phyloP scores from a whole-genome alignment of 1,140 invertebrate species.

The Delia radicum region DNA sequence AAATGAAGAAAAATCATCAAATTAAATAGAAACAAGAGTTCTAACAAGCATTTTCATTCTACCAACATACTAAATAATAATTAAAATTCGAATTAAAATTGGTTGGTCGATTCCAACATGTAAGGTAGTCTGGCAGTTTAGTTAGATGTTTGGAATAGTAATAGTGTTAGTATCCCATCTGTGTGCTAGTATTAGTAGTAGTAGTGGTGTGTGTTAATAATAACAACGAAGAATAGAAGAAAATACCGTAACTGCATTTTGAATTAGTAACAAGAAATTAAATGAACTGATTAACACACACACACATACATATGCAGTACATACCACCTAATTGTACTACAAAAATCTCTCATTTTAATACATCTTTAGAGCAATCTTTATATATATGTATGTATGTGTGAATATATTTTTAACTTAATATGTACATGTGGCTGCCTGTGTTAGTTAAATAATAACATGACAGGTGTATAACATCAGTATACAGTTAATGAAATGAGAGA shows the following conservation, averaged over 20 bases:
- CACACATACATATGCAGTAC: too few species aligned
- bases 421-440: too few species aligned
- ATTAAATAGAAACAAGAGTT: not conserved
- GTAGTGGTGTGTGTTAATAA: not conserved
- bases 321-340: too few species aligned
- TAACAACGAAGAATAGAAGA: not conserved
- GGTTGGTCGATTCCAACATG: not conserved
- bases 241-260: not conserved
- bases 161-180: not conserved
- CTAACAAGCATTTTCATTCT: not conserved
- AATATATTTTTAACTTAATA: too few species aligned
- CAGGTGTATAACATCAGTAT: too few species aligned
- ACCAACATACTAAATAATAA: not conserved
- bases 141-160: too few species aligned
- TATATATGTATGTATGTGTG: not conserved
- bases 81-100: constrained; percentile 2
- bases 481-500: too few species aligned
- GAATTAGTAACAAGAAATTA: not conserved
- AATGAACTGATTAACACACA: not conserved
- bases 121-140: not conserved
- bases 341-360: not conserved
- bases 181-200: not conserved
- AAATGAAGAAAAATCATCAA: not conserved
- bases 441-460: not conserved
- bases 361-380: not conserved